Evolutionary conservation across 2,113 vertebrate genomes (phyloP).

Genomic region (Zosterops hypoxanthus): DNA sequence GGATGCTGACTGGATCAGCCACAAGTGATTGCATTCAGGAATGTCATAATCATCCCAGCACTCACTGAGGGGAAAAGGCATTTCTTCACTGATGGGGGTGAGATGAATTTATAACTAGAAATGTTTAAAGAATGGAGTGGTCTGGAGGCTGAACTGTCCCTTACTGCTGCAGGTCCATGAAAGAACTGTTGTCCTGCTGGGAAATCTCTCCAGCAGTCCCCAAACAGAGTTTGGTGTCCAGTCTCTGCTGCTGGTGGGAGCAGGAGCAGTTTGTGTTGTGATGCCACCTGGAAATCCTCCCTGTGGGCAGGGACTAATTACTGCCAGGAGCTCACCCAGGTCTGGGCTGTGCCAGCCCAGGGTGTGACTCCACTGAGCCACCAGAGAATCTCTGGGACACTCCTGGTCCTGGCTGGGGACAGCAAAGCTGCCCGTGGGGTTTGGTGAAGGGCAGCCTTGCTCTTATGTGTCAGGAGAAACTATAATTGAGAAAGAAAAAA

Average conservation of each 20-base stretch:
- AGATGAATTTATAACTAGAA: too few species aligned
- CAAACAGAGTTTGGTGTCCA: not conserved
- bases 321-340: not conserved
- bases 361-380: not conserved
- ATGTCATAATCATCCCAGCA: not conserved
- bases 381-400: not conserved
- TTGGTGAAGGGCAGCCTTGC: not conserved
- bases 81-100: not conserved
- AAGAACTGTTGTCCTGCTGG: not conserved
- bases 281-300: not conserved
- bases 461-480: not conserved
- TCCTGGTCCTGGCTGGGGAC: rapidly evolving
- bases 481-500: not conserved
- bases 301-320: not conserved
- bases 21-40: not conserved
- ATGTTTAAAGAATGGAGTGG: not conserved
- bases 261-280: not conserved
- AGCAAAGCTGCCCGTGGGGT: not conserved
- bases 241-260: not conserved
- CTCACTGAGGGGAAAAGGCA: not conserved
- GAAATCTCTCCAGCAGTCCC: not conserved
- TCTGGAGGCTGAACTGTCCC: not conserved
- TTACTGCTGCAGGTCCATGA: rapidly evolving
- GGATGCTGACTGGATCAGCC: not conserved
- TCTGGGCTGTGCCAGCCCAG: not conserved